Conservation (phyloP, 2,888 invertebrate species). For the Calliscelio sp. region DNA sequence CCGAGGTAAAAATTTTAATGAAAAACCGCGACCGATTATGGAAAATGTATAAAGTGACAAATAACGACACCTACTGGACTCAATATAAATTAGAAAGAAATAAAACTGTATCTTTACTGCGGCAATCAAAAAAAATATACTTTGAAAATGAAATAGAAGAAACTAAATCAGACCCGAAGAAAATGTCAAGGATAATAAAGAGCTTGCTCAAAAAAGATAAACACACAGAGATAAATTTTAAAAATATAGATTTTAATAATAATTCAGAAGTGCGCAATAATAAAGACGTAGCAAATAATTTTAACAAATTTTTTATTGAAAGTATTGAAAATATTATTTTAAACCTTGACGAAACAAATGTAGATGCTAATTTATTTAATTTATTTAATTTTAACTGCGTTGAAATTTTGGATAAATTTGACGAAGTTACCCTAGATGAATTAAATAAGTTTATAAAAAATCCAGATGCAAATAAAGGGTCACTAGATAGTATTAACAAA, state of each 20-base stretch:
- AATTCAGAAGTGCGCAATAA: neutral
- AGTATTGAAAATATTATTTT: conserved; percentile 28
- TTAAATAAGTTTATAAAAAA: neutral
- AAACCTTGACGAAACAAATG: conserved; percentile 1
- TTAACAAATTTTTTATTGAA: conserved; percentile 35
- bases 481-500: conserved; percentile 6
- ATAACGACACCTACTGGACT: conserved; percentile 11
- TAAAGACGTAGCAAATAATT: conserved; percentile 34
- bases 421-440: neutral
- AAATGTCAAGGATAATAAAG: conserved; percentile 24
- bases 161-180: conserved; percentile 5
- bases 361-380: conserved; percentile 30
- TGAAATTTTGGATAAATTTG: conserved; percentile 26
- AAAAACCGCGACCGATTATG: neutral
- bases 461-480: conserved; percentile 23
- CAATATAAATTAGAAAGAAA: conserved; percentile 23
- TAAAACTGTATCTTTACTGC: neutral
- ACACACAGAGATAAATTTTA: neutral
- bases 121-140: neutral
- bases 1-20: neutral
- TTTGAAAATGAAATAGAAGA: conserved; percentile 23
- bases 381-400: conserved; percentile 36
- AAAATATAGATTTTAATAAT: neutral
- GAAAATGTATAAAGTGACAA: conserved; percentile 11
- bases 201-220: conserved; percentile 17